Conservation (phyloP, 2,888 invertebrate species). For the Diploptera punctata region DNA sequence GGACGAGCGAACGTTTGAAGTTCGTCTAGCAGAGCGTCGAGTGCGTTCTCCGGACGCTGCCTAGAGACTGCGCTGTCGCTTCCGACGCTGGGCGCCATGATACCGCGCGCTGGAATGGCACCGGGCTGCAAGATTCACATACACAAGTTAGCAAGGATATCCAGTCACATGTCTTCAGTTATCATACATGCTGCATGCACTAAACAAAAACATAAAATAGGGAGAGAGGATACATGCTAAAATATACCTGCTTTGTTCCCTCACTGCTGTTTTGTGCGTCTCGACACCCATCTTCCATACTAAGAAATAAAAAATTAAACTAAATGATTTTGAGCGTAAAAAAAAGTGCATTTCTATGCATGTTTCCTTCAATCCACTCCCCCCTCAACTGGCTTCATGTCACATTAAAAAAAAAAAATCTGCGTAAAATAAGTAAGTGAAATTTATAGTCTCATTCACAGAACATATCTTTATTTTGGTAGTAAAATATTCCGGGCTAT, state of each 20-base stretch:
- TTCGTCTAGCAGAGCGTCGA: conserved; percentile 96
- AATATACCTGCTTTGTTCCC: neutral
- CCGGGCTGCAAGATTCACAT: conserved; percentile 45
- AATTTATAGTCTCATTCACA: too few relatives aligned
- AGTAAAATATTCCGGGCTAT: too few relatives aligned
- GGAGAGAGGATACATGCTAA: neutral
- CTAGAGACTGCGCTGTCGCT: conserved; percentile 51
- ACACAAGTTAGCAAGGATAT: too few relatives aligned
- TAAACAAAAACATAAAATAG: neutral
- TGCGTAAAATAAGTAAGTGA: too few relatives aligned
- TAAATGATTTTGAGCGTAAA: neutral
- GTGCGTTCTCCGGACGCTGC: conserved; percentile 90
- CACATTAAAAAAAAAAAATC: too few relatives aligned
- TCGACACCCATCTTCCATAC: conserved; percentile 15
- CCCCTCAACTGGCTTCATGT: neutral
- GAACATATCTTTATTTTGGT: too few relatives aligned
- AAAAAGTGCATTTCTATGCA: neutral
- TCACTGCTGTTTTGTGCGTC: conserved; percentile 19
- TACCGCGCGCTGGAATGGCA: conserved; percentile 59
- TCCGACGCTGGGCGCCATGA: conserved; percentile 67
- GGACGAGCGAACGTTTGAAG: conserved; percentile 89
- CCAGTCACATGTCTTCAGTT: too few relatives aligned
- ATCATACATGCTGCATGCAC: too few relatives aligned
- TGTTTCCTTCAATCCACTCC: conserved; percentile 8
- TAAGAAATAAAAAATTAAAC: conserved; percentile 16